Evolutionary conservation across 2,888 invertebrate species (phyloP), one percentile per base, ranked within the genome.

Genomic region (Heliothis peltigera): DNA sequence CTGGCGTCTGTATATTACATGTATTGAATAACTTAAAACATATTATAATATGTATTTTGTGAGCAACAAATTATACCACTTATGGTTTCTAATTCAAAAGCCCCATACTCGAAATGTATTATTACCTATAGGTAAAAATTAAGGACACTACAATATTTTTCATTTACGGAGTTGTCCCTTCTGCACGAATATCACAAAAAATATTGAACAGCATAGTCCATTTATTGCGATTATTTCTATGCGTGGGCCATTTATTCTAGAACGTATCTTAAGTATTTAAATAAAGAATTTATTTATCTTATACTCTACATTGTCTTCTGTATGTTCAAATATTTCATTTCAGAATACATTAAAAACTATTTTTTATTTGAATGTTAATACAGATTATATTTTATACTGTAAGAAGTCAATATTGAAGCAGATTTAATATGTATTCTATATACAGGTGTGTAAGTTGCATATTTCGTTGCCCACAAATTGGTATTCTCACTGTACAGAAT

Each of bases 391-490:
- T 35, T 15, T 15, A 35, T 35, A 15, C 4, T 35, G 35, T 35
- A 0, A n/a, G 1, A 15, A 47, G 22, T 25, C 7, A 22, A 15
- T 7, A 12, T 21, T 18, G 15, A 4, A 43, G 10, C 3, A 1
- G 4, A 49, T 18, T 1, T 28, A 21, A 21, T 15, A 28, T 35
- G 15, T 35, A 15, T 15, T 35, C 15, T 35, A 35, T 35, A 3
- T 35, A 35, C 35, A 35, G 21, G 15, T 5, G 8, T 22, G 8
- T 28, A 18, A 15, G 6, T 1, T 6, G 21, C 54, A 44, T 48
- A 70, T 8, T 63, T 48, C 54, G 39, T 74, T 76, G 77, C 66
- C 79, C 76, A 79, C 44, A 73, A 77, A 59, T 7, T 15, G 17
- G 39, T 47, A 46, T n/a, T 57, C 46, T 48, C 52, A 64, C 52